Conservation (phyloP, 2,797 vertebrate species). For the Aselliscus stoliczkanus region DNA sequence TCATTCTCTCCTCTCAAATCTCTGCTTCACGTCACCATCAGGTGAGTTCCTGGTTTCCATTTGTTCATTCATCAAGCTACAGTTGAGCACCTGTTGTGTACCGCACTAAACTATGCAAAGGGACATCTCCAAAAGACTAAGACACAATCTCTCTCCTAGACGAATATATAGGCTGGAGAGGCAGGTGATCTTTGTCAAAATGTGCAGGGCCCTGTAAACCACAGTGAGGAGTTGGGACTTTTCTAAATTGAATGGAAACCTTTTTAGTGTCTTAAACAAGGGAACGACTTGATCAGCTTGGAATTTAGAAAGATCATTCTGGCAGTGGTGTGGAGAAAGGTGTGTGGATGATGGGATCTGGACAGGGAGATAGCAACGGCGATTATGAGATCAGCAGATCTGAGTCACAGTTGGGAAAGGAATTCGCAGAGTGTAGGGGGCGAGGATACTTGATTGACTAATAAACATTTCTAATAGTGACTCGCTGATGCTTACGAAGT, state of each 20-base stretch:
- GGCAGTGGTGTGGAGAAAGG: not conserved
- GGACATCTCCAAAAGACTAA: not conserved
- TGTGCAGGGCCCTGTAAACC: not conserved
- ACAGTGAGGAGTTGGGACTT: not conserved
- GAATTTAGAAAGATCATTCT: not conserved
- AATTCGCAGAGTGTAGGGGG: not conserved
- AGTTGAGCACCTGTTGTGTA: not conserved
- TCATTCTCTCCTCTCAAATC: not conserved
- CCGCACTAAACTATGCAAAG: not conserved
- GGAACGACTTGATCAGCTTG: not conserved
- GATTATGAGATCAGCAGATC: not conserved
- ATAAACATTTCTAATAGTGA: not conserved
- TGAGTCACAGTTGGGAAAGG: not conserved
- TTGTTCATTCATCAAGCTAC: not conserved
- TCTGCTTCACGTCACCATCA: not conserved
- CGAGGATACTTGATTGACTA: not conserved
- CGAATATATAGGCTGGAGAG: not conserved
- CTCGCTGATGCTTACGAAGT: not conserved
- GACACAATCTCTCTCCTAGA: not conserved
- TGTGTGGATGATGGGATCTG: not conserved
- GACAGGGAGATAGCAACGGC: not conserved
- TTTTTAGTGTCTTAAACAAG: not conserved
- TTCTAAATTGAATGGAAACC: not conserved
- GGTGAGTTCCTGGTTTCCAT: not conserved
- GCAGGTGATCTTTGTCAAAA: not conserved